Evolutionary conservation across 2,888 invertebrate genomes (phyloP).

Genomic region (Himalopsyche tibetana): DNA sequence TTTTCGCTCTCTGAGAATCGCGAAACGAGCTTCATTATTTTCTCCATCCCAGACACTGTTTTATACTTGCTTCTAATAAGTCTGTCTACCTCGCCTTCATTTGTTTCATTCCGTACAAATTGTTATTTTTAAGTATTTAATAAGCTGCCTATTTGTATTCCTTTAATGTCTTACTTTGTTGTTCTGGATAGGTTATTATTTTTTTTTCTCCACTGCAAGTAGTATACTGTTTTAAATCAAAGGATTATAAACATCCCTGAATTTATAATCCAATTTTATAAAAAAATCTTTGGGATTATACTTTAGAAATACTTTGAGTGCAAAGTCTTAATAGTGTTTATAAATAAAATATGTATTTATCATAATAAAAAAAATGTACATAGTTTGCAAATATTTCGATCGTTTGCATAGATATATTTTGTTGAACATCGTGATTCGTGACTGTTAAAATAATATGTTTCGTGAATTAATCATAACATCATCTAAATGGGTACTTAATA

Average conservation of each 20-base stretch:
- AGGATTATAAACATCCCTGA: neutral
- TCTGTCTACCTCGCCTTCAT: constrained; percentile 36
- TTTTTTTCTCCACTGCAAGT: neutral
- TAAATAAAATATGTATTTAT: no score
- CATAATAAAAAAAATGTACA: no score
- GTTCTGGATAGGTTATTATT: constrained; percentile 40
- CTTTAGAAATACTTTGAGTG: neutral
- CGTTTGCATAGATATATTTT: no score
- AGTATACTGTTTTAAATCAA: constrained; percentile 1
- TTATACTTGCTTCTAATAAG: constrained; percentile 33
- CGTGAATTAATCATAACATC: no score
- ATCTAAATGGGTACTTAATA: no score
- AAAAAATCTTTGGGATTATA: neutral
- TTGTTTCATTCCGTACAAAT: constrained; percentile 49
- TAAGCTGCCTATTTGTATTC: constrained; percentile 54
- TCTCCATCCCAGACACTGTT: constrained; percentile 1
- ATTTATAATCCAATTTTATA: neutral
- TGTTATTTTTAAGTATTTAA: constrained; percentile 54
- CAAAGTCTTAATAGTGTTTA: no score
- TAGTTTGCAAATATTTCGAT: no score
- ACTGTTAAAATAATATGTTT: no score
- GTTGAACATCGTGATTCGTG: no score
- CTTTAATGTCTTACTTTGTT: constrained; percentile 42
- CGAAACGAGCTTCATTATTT: neutral
- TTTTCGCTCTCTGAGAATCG: neutral